Base-by-base conservation (phyloP, 2,113 vertebrate genomes). In the Grantiella picta region DNA sequence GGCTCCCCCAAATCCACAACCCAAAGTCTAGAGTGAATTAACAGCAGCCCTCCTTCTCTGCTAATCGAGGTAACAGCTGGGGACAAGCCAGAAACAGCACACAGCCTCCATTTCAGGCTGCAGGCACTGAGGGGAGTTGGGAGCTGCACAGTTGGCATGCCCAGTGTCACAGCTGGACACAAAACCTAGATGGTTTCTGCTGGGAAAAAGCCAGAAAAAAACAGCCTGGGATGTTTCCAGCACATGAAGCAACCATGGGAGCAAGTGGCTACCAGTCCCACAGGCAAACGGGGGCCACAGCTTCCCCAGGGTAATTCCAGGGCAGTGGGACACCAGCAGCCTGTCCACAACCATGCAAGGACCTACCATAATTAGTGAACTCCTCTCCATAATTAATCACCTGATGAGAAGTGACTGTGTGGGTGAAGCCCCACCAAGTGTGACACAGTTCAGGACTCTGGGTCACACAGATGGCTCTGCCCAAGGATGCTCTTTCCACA, bases 271-370 rank as follows among this genome's bases (percentile, higher is more conserved):
- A 11, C 8, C 47, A 79, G 35, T 29, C 8, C 17, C 50, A 12
- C 0, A 1, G 38, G 20, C 31, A 81, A 35, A 54, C 0, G 3
- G 27, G 25, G 11, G 16, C 16, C 0, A 0, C 29, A 36, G 36
- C 36, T 69, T 57, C 60, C 36, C 36, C 59, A 7, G 44, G 44
- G 44, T 7, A 18, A 3, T 15, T 63, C 38, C 9, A 4, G 25
- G 31, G 21, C 2, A 4, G 6, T 16, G 9, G 29, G 61, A 40
- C 47, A 45, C 47, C 7, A 11, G 29, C 40, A 76, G 25, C 33
- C 23, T 40, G 21, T 12, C 53, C 49, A 23, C 5, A 21, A 53
- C 25, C 0, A 5, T 23, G 28, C 29, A 61, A 61, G 60, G 31
- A 86, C 24, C 29, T 61, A 52, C n/a, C 61, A 87, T 38, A 38